Base-by-base conservation (phyloP, 2,797 vertebrate species). In the Caiman crocodilus region DNA sequence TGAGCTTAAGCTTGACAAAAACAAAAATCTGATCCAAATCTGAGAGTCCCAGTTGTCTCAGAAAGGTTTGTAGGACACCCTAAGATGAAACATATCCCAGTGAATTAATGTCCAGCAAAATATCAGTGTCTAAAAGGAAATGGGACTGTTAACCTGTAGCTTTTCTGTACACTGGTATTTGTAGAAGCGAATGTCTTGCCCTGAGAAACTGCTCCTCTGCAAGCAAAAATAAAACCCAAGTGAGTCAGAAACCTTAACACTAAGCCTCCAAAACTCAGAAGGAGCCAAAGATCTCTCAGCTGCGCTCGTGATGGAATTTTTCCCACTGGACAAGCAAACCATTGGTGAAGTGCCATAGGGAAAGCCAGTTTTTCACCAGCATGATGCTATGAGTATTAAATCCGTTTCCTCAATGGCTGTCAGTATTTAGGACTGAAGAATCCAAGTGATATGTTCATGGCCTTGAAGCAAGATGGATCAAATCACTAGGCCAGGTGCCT, bases 61-160 rank as follows among this genome's bases (percentile, higher is more conserved):
- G 35, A 18, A 87, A 76, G 76, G 32, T 2, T 58, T 60, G 80
- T 1, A 60, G 55, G 25, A 15, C 71, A 26, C 25, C 42, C 71
- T 74, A 14, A n/a, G 0, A 76, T 50, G 42, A 14, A 82, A 20
- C 2, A 18, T 7, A 67, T 3, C 3, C 76, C 67, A 74, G 65
- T 35, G 30, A 21, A 56, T 55, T 76, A 56, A 0, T 1, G 2
- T 42, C 20, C 1, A 1, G 21, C 0, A 32, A 60, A 57, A 2
- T 4, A 14, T 15, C 6, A 30, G n/a, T 26, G 18, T n/a, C 14
- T 14, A 4, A 0, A 55, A 59, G 74, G 79, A 10, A 59, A 2
- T 1, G 1, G n/a, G 0, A 2, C n/a, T 30, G 65, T 1, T 65
- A 1, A 0, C 61, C 61, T 20, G 13, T n/a, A 67, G 30, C 56